phyloP scores from a whole-genome alignment of 2,888 invertebrate species.

The Melanchra persicariae region DNA sequence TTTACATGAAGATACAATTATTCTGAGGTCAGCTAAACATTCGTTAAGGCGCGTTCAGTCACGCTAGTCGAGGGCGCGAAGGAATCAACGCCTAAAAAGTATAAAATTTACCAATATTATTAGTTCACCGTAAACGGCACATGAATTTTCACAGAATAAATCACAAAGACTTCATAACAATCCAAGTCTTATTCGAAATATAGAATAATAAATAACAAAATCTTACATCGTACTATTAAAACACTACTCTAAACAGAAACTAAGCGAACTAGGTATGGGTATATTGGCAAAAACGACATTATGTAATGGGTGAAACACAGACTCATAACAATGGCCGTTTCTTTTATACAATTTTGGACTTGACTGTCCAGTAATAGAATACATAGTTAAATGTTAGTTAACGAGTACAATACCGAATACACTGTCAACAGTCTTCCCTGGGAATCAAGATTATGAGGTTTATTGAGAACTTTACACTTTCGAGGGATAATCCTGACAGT shows the following conservation, averaged over 20 bases:
- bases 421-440: slow-evolving; percentile 49
- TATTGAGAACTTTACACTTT: neutral
- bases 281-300: slow-evolving; percentile 79
- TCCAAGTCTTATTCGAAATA: slow-evolving; percentile 87
- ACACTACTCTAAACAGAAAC: slow-evolving; percentile 85
- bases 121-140: slow-evolving; percentile 62
- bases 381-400: slow-evolving; percentile 56
- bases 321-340: slow-evolving; percentile 59
- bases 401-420: slow-evolving; percentile 57
- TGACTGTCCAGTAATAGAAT: slow-evolving; percentile 57
- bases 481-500: slow-evolving; percentile 7
- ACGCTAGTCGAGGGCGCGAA: slow-evolving; percentile 23
- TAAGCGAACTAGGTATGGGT: slow-evolving; percentile 82
- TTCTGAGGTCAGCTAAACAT: slow-evolving; percentile 54
- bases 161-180: slow-evolving; percentile 83
- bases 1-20: slow-evolving; percentile 51
- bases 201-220: slow-evolving; percentile 90
- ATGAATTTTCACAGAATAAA: slow-evolving; percentile 78
- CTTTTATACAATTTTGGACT: slow-evolving; percentile 60
- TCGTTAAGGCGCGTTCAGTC: slow-evolving; percentile 38
- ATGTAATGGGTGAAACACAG: slow-evolving; percentile 56
- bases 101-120: slow-evolving; percentile 62
- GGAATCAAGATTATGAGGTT: slow-evolving; percentile 38
- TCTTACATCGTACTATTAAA: slow-evolving; percentile 81
- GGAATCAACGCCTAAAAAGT: slow-evolving; percentile 47